These are phyloP conservation scores for Speoplatyrhinus poulsoni DNA, from an alignment of 2,113 vertebrate genomes.

Conservation along the genomic window DNA sequence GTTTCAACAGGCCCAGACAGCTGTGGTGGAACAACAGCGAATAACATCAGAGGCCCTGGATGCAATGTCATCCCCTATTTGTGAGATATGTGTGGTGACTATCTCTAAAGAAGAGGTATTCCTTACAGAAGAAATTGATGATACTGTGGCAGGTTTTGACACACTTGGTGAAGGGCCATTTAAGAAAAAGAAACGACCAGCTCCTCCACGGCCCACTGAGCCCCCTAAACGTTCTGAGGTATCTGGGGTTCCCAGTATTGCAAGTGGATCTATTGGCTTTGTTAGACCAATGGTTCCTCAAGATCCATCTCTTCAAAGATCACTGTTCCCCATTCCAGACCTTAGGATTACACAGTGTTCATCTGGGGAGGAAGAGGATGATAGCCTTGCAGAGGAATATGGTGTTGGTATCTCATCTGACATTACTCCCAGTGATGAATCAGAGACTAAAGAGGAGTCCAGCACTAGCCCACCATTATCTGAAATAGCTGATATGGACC, in stretches of 20 bases:
- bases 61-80: slow-evolving; percentile 72
- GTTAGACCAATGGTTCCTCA: slow-evolving; percentile 64
- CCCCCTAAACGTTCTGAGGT: slow-evolving; percentile 70
- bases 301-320: slow-evolving; percentile 78
- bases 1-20: slow-evolving; percentile 78
- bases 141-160: slow-evolving; percentile 75
- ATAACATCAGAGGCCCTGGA: slow-evolving; percentile 69
- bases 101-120: slow-evolving; percentile 79
- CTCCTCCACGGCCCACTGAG: slow-evolving; percentile 72
- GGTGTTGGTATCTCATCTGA: slow-evolving; percentile 81
- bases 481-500: slow-evolving; percentile 80
- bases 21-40: slow-evolving; percentile 65
- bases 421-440: slow-evolving; percentile 82
- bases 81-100: slow-evolving; percentile 85
- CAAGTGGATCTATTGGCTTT: slow-evolving; percentile 61
- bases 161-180: slow-evolving; percentile 80
- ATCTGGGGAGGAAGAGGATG: slow-evolving; percentile 90
- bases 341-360: slow-evolving; percentile 98
- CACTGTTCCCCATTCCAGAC: slow-evolving; percentile 92
- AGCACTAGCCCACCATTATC: slow-evolving; percentile 72
- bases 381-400: slow-evolving; percentile 83
- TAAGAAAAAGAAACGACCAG: slow-evolving; percentile 81
- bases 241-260: slow-evolving; percentile 57
- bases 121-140: slow-evolving; percentile 71
- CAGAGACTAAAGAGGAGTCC: slow-evolving; percentile 73